A percentile compares a stretch with the other conserved stretches of the same genome.
Evolutionary conservation across 2,888 invertebrate genomes (phyloP).

Genomic region (Cordylochernes scorpioides): DNA sequence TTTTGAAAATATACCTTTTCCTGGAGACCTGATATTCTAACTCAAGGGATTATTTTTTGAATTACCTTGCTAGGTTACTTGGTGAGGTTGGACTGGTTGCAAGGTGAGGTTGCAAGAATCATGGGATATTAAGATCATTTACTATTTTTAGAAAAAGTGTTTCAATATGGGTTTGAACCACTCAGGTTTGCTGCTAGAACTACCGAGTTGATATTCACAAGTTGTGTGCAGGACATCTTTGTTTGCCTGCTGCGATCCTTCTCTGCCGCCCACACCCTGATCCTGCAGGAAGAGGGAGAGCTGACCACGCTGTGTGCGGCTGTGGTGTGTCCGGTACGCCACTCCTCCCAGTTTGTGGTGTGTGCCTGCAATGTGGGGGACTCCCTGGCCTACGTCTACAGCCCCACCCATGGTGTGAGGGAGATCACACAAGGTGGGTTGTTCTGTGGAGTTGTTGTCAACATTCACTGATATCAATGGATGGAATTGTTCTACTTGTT

Average conservation of each 20-base stretch:
- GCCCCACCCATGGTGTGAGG: constrained; percentile 43
- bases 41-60: too few relatives aligned
- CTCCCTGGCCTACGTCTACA: constrained; percentile 55
- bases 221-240: constrained; percentile 35
- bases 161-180: too few relatives aligned
- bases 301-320: constrained; percentile 51
- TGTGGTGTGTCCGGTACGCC: constrained; percentile 19
- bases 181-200: too few relatives aligned
- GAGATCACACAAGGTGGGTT: constrained; percentile 42
- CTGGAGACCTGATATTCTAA: too few relatives aligned
- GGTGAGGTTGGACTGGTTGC: too few relatives aligned
- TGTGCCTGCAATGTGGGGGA: constrained; percentile 73
- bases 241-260: constrained; percentile 46
- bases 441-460: not conserved
- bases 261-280: constrained; percentile 56
- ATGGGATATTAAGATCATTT: too few relatives aligned
- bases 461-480: not conserved
- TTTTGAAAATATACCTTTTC: too few relatives aligned
- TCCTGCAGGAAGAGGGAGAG: constrained; percentile 50
- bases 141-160: too few relatives aligned
- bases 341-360: constrained; percentile 31
- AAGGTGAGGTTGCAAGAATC: too few relatives aligned
- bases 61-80: too few relatives aligned
- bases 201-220: too few relatives aligned
- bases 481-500: not conserved